Conservation (phyloP, 2,888 invertebrate genomes). For the Megamerina dolium region DNA sequence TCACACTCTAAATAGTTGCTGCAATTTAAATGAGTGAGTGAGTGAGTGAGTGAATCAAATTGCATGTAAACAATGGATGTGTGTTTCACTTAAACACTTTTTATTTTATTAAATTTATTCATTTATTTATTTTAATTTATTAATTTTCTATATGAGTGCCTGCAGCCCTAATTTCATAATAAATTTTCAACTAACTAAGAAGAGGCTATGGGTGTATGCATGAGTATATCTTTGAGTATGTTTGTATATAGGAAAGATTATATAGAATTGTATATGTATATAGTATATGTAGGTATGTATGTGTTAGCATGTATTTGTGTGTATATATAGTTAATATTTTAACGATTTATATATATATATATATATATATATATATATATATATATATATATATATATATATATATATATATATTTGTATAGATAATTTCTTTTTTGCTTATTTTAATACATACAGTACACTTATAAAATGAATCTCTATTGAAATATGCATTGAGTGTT, state of each 20-base stretch:
- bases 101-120: background rate
- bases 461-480: too few species aligned
- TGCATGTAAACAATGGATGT: background rate
- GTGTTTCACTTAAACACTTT: constrained; percentile 3
- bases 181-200: constrained; percentile 19
- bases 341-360: too few species aligned
- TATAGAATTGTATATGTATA: constrained; percentile 3
- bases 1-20: too few species aligned
- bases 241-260: too few species aligned
- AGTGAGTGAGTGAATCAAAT: background rate
- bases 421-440: background rate
- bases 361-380: too few species aligned
- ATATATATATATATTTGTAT: too few species aligned
- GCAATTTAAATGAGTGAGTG: too few species aligned
- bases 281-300: constrained; percentile 5
- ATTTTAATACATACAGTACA: background rate
- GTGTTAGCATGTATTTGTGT: background rate
- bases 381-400: too few species aligned
- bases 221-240: too few species aligned
- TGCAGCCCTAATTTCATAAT: constrained; percentile 32
- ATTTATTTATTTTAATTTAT: constrained; percentile 1
- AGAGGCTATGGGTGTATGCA: constrained; percentile 1
- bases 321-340: too few species aligned
- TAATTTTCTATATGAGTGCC: constrained; percentile 21
- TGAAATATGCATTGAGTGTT: too few species aligned